Conservation (phyloP, 2,797 vertebrate species). For the Sandelia bainsii region DNA sequence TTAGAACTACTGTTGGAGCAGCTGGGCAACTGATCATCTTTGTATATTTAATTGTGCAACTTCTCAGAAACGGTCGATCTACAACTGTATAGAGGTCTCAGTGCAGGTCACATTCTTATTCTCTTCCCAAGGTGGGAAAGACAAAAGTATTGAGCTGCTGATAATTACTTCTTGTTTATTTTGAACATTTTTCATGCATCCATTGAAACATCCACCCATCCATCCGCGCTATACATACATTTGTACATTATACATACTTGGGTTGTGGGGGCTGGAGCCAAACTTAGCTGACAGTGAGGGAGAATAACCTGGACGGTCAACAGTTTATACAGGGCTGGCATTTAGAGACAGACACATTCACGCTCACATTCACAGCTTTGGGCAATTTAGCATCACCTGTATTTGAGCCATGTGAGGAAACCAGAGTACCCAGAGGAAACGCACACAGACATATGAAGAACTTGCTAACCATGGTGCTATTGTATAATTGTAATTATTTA, state of each 20-base stretch:
- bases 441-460: too few species aligned
- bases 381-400: too few species aligned
- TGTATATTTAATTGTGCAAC: not conserved
- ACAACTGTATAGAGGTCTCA: not conserved
- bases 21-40: not conserved
- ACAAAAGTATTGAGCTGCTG: conserved; percentile 13
- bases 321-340: too few species aligned
- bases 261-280: not conserved
- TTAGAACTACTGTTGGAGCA: conserved; percentile 3
- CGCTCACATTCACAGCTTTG: too few species aligned
- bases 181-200: conserved; percentile 1
- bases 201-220: not conserved
- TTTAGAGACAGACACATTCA: too few species aligned
- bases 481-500: conserved; percentile 11
- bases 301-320: too few species aligned
- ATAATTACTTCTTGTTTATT: conserved; percentile 25
- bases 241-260: not conserved
- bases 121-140: not conserved
- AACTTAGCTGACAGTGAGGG: not conserved
- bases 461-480: not conserved
- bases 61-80: conserved; percentile 1
- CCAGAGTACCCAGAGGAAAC: too few species aligned
- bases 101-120: not conserved
- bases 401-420: too few species aligned
- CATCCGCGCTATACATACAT: too few species aligned